Base-by-base conservation (phyloP, 2,888 invertebrate species). In the Emmelina monodactyla region DNA sequence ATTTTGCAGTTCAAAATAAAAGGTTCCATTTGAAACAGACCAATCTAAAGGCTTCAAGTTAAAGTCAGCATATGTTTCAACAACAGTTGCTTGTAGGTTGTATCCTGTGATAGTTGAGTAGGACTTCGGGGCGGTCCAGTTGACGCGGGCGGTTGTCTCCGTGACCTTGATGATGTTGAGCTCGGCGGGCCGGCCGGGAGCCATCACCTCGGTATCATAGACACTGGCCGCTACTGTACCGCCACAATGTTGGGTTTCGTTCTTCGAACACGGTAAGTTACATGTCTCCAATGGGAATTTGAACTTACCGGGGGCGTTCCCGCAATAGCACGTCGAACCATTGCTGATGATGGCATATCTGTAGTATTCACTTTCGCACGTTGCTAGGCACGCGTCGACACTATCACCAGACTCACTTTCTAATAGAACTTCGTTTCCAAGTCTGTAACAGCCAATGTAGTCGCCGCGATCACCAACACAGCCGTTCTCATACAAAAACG, bases 171-270 rank as follows among this genome's bases (percentile, higher is more conserved):
- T 54, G 2, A 88, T 61, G 31, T 69, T 59, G 14, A 91, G 54
- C 37, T 85, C 76, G 40, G 75, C 69, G 1, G 92, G 91, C n/a
- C 88, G 86, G 5, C 88, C 88, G 12, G 91, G 87, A 7, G 84
- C 84, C 28, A 57, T 51, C n/a, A 81, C 63, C 22, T 85, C 86
- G 0, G 88, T 88, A 28, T 85, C 83, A 51, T 89, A 90, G 16
- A 89, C 84, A 46, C 86, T 87, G 36, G 85, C 85, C 0, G 86
- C 83, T 16, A 82, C 80, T 1, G 79, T 65, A 0, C 89, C 89
- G 1, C 91, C 91, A 54, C 91, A 91, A 39, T 79, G 79, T 49
- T 85, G 83, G 1, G 73, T 72, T 19, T 80, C 76, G 53, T 87
- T 86, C 37, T 83, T 83, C 5, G 78, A 70, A 46, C 91, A 91